Base-by-base conservation (phyloP, 2,797 vertebrate genomes). In the Liparis tanakae region DNA sequence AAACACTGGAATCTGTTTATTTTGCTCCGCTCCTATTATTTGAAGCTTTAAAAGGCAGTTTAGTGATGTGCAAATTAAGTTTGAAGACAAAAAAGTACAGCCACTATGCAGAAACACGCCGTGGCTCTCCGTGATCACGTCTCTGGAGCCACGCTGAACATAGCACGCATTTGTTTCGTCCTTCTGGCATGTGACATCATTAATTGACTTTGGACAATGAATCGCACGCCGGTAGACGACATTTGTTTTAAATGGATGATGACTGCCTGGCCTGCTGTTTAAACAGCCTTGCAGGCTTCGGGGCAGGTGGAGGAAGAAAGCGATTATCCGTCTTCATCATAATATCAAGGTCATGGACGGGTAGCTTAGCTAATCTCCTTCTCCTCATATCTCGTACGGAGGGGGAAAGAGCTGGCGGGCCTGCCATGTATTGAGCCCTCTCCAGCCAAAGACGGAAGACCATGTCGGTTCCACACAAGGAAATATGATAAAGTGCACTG, bases 271-370 rank as follows among this genome's bases (percentile, higher is more conserved):
- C 84, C 84, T 73, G 86, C 90, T 89, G 90, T 90, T 91, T 86
- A 91, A 91, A 91, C 85, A 88, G 83, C 85, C 87, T 84, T 33
- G 76, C 83, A 84, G 87, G 87, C 89, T 90, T 84, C 85, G 85
- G 83, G 83, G 86, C 91, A 89, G 89, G 91, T 92, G 88, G 87
- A 90, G 75, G 81, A 87, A 88, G 89, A 91, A 89, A 84, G 85
- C 91, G 84, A 87, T 90, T 91, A 93, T 93, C 90, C 72, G 68
- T 93, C 90, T 91, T 91, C 88, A 91, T 93, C 85, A 82, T 87
- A 90, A 93, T 92, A 90, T 91, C 90, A 91, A 93, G 93, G 91
- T 93, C 91, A 92, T 71, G 88, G 89, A 88, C 92, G 92, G 89
- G 83, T 87, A 90, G 88, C 91, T 89, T 76, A 88, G 87, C 91